Base-by-base conservation (phyloP, 37 sponge, comb jelly and placozoan genomes). In the Ianthella basta region DNA sequence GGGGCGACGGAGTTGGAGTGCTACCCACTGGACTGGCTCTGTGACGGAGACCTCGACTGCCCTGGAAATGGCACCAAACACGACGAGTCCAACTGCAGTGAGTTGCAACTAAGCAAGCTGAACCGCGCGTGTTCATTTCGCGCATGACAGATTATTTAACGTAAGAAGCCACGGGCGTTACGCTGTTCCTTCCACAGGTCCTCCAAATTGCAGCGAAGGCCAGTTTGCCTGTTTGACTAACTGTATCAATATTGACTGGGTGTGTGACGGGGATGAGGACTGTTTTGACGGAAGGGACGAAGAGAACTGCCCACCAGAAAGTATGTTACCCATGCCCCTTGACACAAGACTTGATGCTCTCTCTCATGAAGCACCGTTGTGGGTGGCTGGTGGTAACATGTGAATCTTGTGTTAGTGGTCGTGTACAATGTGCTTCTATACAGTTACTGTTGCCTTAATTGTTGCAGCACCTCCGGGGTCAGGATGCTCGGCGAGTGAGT, bases 31-130 rank as follows among this genome's bases (percentile, higher is more conserved):
- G 15, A 16, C 25, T 80, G 81, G 81, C 16, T 27, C 15, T 80
- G 81, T 40, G 81, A 80, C 38, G 81, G 81, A 1, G 81, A 56
- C 36, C 3, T 80, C 29, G 81, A 80, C 81, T 80, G 81, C 24
- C 33, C 53, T 4, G 15, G 14, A 13, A 41, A 75, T 23, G 78
- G 78, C n/a, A 32, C 6, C 20, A 24, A 40, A 40, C 24, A 40
- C 78, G 78, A 75, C 53, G 78, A 75, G 40, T 24, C n/a, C 53
- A 44, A 75, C 78, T 75, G 78, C 25, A 50, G 78, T 75, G 40
- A 75, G 78, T 41, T 16, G 5, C 72, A 35, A 44, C 15, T 70
- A 6, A 32, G 1, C 4, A 12, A 4, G 4, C 64, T 61, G 3
- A 6, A 29, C 2, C 10, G 2, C 2, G 64, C 4, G 29, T 61